Base-by-base conservation (phyloP, 2,797 vertebrate genomes). In the Discoglossus pictus region DNA sequence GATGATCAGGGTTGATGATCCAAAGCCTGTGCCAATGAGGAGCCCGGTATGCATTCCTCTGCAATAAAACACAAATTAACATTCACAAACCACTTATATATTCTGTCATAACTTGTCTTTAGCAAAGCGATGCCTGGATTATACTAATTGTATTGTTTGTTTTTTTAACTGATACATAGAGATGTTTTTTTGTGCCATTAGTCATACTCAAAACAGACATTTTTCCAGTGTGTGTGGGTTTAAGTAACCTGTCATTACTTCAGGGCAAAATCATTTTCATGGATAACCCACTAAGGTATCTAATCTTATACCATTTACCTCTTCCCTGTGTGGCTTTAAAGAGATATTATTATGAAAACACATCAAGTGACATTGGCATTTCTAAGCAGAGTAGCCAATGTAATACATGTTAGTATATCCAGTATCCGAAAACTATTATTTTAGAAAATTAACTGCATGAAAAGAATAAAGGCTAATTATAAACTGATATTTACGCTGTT, bases 151-250 rank as follows among this genome's bases (percentile, higher is more conserved):
- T 35, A 53, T 31, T 35, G 27, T 10, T 31, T 35, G 27, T 10
- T 35, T 12, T 20, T 20, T 5, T 31, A 35, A 53, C 16, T 35
- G 13, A 15, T 20, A 6, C 48, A 15, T 27, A 8, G 21, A 31
- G 21, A 31, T 51, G 48, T 15, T 51, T 51, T 51, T 25, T 16
- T 7, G n/a, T n/a, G 24, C 24, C 17, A 51, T 51, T 51, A 51
- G 11, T 31, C 48, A 51, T 51, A 9, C 15, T 51, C 34, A 51
- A 24, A 24, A 10, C 24, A 34, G 23, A 51, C 25, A n/a, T n/a
- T 9, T 51, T 51, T 31, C 12, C 24, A n/a, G 13, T 51, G 48
- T 16, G 13, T 51, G 48, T 16, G 48, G 48, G 27, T 51, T 51
- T 51, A 25, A 6, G 5, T 43, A 11, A 6, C 44, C 23, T 36